phyloP scores from a whole-genome alignment of 2,888 invertebrate genomes.

The Papilio protenor region DNA sequence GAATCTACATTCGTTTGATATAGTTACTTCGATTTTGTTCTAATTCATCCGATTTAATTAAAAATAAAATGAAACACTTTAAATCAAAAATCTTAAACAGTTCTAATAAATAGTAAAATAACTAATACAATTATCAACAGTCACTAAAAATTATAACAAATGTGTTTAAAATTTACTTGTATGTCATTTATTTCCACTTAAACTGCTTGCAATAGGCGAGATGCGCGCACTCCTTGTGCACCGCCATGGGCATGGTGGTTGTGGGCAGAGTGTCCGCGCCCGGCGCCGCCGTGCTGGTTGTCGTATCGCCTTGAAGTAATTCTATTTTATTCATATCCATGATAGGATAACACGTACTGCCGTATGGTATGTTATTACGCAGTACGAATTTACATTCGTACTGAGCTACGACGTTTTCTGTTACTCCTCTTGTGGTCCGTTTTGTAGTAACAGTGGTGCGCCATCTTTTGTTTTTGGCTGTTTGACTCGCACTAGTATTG shows the following conservation, averaged over 20 bases:
- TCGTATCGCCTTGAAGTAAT: not conserved
- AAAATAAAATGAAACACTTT: not conserved
- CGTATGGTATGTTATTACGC: constrained; percentile 20
- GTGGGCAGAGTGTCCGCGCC: constrained; percentile 3
- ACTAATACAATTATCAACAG: not conserved
- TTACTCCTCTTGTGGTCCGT: not conserved
- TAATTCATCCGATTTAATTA: not conserved
- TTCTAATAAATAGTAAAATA: not conserved
- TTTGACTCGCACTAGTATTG: not conserved
- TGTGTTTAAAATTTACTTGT: not conserved
- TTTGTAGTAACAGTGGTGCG: not conserved
- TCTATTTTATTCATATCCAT: not conserved
- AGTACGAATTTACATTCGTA: constrained; percentile 13
- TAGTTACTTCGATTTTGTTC: not conserved
- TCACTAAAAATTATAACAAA: not conserved
- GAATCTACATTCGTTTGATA: not conserved
- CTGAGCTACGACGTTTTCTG: not conserved
- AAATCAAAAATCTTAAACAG: not conserved
- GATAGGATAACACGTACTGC: constrained; percentile 19
- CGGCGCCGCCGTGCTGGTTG: constrained; percentile 25
- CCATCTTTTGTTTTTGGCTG: not conserved
- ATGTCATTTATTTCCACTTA: constrained; percentile 1
- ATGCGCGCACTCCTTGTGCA: constrained; percentile 18
- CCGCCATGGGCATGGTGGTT: constrained; percentile 8
- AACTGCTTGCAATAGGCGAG: constrained; percentile 11